Evolutionary conservation across 2,888 invertebrate genomes (phyloP).

Genomic region (Bembecia ichneumoniformis): DNA sequence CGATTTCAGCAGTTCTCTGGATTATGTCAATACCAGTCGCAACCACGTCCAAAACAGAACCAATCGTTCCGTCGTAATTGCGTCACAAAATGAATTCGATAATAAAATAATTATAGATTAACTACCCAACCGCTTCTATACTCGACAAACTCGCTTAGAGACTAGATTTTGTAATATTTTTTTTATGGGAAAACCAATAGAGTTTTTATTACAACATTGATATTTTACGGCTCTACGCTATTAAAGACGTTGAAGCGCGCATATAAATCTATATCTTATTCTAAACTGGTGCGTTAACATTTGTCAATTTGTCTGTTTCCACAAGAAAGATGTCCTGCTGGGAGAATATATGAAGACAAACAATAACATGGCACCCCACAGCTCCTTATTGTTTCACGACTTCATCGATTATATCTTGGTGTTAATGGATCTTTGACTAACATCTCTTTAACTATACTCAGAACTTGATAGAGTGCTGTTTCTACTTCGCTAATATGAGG

Average conservation of each 20-base stretch:
- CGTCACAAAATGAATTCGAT: no score
- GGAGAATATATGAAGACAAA: conserved; percentile 44
- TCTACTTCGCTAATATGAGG: not conserved
- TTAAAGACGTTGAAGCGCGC: not conserved
- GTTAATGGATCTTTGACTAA: conserved; percentile 51
- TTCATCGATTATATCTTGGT: conserved; percentile 47
- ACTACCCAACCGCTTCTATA: no score
- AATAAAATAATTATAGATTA: no score
- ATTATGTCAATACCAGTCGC: not conserved
- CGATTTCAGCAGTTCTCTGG: conserved; percentile 13
- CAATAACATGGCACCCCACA: conserved; percentile 50
- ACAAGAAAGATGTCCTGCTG: conserved; percentile 34
- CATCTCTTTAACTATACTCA: conserved; percentile 31
- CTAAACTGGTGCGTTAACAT: conserved; percentile 18
- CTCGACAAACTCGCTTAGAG: no score
- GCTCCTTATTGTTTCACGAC: conserved; percentile 52
- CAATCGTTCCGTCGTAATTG: no score
- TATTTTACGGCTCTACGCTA: not conserved
- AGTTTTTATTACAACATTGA: not conserved
- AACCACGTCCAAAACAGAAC: not conserved
- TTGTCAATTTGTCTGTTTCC: conserved; percentile 45
- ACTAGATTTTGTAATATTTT: not conserved
- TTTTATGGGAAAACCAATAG: not conserved
- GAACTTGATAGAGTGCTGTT: conserved; percentile 4
- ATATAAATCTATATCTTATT: not conserved